Evolutionary conservation across 1,140 invertebrate genomes (phyloP), one percentile per base, ranked within the genome.

Genomic region (Antheraea mylitta): DNA sequence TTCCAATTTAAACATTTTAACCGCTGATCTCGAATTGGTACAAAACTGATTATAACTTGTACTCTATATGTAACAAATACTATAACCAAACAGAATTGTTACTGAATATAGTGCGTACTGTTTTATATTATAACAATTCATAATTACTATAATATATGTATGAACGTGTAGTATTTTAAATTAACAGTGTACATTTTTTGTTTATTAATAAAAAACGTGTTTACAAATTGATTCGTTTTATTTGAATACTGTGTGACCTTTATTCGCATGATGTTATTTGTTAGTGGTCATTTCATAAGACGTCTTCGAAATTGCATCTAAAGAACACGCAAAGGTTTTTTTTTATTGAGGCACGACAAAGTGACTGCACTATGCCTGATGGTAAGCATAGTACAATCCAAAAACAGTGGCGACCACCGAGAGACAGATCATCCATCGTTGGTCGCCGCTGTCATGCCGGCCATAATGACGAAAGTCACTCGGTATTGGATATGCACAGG

Each of bases 191-290:
- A 90, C 79, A 86, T 87, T 90, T 80, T 53, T 90, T 88, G 79
- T 80, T 90, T 89, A 83, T 80, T 81, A 87, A 87, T 86, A 82
- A 90, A 81, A 64, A 78, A 74, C 22, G 83, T 87, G 84, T 90
- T 90, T 87, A 83, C 78, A 89, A 86, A 85, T 45, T 10, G 6
- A 0, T 53, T 53, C 45, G 45, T 53, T 53, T 53, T 16, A 53
- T 13, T 53, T 53, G 4, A 53, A 53, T 13, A 53, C 45, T 53
- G 45, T 53, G 45, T 30, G 22, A n/a, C 45, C 45, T 53, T 13
- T 2, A 53, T 53, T 53, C 22, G 4, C 22, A 30, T 30, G 1
- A 30, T 30, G 22, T 30, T 30, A 4, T n/a, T n/a, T 30, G 22
- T 30, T 30, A 30, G 4, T 30, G 22, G 22, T 30, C 1, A 30